These are phyloP conservation scores for Eristalis pertinax DNA, from an alignment of 2,888 invertebrate genomes.

Conservation along the genomic window DNA sequence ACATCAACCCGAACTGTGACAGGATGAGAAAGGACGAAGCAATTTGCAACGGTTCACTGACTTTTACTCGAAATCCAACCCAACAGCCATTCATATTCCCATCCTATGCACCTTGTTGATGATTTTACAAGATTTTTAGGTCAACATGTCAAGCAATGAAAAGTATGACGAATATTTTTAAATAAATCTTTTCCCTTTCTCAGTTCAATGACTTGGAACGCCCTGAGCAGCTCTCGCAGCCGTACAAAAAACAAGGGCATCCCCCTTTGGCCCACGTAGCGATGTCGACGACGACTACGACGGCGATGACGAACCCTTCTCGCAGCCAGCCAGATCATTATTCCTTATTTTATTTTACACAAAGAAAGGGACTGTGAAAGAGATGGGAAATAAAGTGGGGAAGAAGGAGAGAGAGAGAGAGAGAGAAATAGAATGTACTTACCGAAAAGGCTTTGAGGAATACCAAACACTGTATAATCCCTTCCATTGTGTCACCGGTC, in stretches of 20 bases:
- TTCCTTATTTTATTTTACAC: constrained; percentile 13
- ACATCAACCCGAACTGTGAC: constrained; percentile 46
- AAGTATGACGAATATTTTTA: constrained; percentile 64
- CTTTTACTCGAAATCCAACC: constrained; percentile 49
- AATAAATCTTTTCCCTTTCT: constrained; percentile 47
- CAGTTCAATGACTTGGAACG: constrained; percentile 62
- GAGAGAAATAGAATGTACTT: constrained; percentile 82
- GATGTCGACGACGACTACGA: too few relatives aligned
- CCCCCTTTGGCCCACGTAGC: not conserved
- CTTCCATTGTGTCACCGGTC: constrained; percentile 96
- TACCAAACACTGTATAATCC: constrained; percentile 95
- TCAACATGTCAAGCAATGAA: constrained; percentile 66
- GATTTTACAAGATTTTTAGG: constrained; percentile 72
- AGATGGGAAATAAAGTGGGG: too few relatives aligned
- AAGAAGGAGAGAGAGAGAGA: constrained; percentile 4
- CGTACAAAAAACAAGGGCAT: constrained; percentile 17
- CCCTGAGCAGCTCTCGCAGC: not conserved
- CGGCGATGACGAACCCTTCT: not conserved
- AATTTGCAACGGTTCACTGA: constrained; percentile 68
- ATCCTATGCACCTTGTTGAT: constrained; percentile 45
- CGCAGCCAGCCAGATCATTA: not conserved
- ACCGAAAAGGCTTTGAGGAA: constrained; percentile 97
- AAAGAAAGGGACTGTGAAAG: constrained; percentile 8
- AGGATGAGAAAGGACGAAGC: constrained; percentile 63
- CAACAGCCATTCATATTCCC: not conserved